Evolutionary conservation across 2,797 vertebrate genomes (phyloP), one percentile per base, ranked within the genome.

Genomic region (Botia kubotai): DNA sequence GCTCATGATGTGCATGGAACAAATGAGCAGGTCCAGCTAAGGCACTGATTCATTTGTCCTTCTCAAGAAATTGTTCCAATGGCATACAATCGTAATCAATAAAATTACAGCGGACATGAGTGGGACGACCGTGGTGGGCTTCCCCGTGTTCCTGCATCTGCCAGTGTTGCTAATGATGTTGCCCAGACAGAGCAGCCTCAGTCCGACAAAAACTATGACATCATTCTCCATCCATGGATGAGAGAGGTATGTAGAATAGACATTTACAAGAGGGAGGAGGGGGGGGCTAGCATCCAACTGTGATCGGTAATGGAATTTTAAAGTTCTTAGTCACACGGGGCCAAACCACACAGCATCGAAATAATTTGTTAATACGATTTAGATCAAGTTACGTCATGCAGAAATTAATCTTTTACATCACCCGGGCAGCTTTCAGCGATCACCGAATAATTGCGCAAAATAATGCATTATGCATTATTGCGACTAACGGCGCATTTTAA

Each of bases 361-460:
- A 63, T 36, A 84, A 85, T 75, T 82, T 68, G 46, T 79, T 82
- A 87, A 86, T 87, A 87, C 78, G 77, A 87, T 88, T 89, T 86
- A 83, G 33, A 71, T 77, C 82, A 85, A 76, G 86, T 81, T 82
- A 83, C 83, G 85, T 65, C 46, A 66, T 85, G 69, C 68, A 60
- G 80, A 74, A 89, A 86, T 89, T 68, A 84, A 70, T 77, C 83
- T 84, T 86, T 90, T 87, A 81, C 81, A 86, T 86, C 80, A 19
- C 63, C 60, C 69, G 75, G 79, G 81, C 62, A 81, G 72, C 85
- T 76, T 82, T 79, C 80, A 74, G 62, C 86, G 82, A 87, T 87
- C 85, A 80, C 62, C 14, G 71, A 81, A 71, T 57, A 5, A 50
- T 67, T 84, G 68, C n/a, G 46, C 53, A 87, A 81, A 83, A 69